A percentile compares a stretch with the other conserved stretches of the same genome.
phyloP scores from a whole-genome alignment of 92 coral and sea anemone genomes.

The Pocillopora meandrina region DNA sequence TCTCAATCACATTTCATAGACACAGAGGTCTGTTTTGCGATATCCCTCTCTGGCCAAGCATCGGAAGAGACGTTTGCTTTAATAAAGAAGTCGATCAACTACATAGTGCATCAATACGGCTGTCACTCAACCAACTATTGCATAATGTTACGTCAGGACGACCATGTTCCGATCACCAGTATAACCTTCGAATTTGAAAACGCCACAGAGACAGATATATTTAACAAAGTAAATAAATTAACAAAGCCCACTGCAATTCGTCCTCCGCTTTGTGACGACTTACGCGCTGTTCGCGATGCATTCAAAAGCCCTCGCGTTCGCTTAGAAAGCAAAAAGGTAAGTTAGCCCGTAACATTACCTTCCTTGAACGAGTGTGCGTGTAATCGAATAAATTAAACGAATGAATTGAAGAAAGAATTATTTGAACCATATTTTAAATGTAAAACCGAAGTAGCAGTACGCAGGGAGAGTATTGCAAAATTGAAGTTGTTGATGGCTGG shows the following conservation, averaged over 20 bases:
- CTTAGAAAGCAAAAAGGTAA: slow-evolving; percentile 4
- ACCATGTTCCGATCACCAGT: not conserved
- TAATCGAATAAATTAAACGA: too few relatives aligned
- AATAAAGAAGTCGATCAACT: slow-evolving; percentile 15
- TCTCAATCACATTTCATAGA: slow-evolving; percentile 2
- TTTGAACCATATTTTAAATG: too few relatives aligned
- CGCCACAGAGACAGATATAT: not conserved
- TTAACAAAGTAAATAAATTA: not conserved
- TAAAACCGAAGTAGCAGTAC: too few relatives aligned
- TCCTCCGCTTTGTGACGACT: slow-evolving; percentile 5
- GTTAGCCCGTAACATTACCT: not conserved
- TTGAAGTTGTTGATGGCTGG: too few relatives aligned
- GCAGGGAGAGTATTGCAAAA: too few relatives aligned
- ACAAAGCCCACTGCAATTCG: not conserved
- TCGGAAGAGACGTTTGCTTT: slow-evolving; percentile 1
- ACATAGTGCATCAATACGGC: slow-evolving; percentile 17
- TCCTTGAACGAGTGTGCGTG: too few relatives aligned
- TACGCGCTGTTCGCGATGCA: not conserved
- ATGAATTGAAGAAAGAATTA: too few relatives aligned
- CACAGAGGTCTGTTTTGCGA: slow-evolving; percentile 14
- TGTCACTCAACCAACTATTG: slow-evolving; percentile 11
- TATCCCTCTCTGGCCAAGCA: not conserved
- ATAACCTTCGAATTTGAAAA: slow-evolving; percentile 15
- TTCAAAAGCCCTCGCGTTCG: slow-evolving; percentile 17
- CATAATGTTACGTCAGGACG: not conserved